Evolutionary conservation across 2,797 vertebrate species (phyloP).

Genomic region (Poeciliopsis infans): DNA sequence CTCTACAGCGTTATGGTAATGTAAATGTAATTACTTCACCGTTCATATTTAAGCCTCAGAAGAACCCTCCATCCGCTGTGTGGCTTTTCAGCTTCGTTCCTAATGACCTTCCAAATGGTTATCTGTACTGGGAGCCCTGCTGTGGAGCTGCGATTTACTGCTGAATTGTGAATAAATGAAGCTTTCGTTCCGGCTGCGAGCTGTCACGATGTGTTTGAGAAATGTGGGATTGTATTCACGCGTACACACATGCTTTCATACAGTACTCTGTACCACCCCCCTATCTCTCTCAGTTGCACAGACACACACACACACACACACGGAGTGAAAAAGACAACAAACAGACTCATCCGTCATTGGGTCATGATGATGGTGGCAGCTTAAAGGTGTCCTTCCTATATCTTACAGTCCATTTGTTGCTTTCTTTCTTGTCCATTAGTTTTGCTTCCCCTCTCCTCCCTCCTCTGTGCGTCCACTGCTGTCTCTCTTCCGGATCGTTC

Average conservation of each 20-base stretch:
- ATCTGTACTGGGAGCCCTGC: slow-evolving; percentile 58
- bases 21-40: slow-evolving; percentile 37
- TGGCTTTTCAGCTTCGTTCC: slow-evolving; percentile 39
- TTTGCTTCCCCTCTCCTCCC: slow-evolving; percentile 38
- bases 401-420: slow-evolving; percentile 54
- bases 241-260: slow-evolving; percentile 56
- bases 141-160: slow-evolving; percentile 67
- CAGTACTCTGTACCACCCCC: not conserved
- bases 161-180: slow-evolving; percentile 79
- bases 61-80: slow-evolving; percentile 22
- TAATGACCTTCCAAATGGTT: slow-evolving; percentile 74
- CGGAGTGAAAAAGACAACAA: slow-evolving; percentile 33
- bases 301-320: slow-evolving; percentile 7
- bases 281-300: not conserved
- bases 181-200: slow-evolving; percentile 75
- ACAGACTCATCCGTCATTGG: slow-evolving; percentile 68
- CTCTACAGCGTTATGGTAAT: slow-evolving; percentile 28
- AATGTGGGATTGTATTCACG: slow-evolving; percentile 64
- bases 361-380: slow-evolving; percentile 58
- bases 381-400: slow-evolving; percentile 71
- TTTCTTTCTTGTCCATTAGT: slow-evolving; percentile 63
- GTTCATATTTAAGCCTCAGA: slow-evolving; percentile 18
- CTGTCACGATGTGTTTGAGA: slow-evolving; percentile 77
- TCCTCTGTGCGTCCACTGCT: slow-evolving; percentile 15
- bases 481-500: slow-evolving; percentile 39